These are phyloP conservation scores for Lycocerus yunnanus DNA, from an alignment of 2,888 invertebrate genomes.

Conservation along the genomic window DNA sequence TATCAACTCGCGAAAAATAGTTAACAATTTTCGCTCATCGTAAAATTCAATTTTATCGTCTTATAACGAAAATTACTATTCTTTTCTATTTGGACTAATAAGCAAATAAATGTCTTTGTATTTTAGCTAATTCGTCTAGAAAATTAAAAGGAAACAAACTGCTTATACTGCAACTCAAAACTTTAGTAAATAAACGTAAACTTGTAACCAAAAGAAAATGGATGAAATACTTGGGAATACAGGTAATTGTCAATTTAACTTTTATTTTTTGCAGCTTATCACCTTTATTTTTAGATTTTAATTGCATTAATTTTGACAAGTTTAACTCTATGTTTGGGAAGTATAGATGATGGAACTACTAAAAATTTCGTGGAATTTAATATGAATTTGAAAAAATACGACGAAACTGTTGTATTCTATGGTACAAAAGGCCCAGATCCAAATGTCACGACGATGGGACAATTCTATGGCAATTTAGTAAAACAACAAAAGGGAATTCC, in stretches of 20 bases:
- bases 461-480: conserved; percentile 37
- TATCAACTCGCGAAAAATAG: too few species aligned
- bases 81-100: too few species aligned
- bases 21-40: too few species aligned
- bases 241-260: background rate
- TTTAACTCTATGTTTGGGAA: conserved; percentile 46
- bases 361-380: conserved; percentile 41
- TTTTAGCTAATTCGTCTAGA: background rate
- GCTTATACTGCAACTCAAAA: background rate
- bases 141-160: background rate
- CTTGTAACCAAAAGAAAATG: conserved; percentile 7
- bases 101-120: too few species aligned
- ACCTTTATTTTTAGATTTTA: conserved; percentile 1
- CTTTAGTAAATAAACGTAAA: conserved; percentile 9
- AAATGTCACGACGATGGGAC: conserved; percentile 23
- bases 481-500: conserved; percentile 35
- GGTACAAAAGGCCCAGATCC: conserved; percentile 26
- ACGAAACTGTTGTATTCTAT: conserved; percentile 46
- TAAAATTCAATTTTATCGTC: too few species aligned
- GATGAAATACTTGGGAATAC: background rate
- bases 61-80: too few species aligned
- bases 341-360: conserved; percentile 29
- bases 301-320: conserved; percentile 37
- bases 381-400: conserved; percentile 49
- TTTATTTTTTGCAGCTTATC: background rate